A percentile compares a stretch with the other conserved stretches of the same genome.
phyloP scores from a whole-genome alignment of 2,888 invertebrate genomes.

The Melangyna quadrimaculata region DNA sequence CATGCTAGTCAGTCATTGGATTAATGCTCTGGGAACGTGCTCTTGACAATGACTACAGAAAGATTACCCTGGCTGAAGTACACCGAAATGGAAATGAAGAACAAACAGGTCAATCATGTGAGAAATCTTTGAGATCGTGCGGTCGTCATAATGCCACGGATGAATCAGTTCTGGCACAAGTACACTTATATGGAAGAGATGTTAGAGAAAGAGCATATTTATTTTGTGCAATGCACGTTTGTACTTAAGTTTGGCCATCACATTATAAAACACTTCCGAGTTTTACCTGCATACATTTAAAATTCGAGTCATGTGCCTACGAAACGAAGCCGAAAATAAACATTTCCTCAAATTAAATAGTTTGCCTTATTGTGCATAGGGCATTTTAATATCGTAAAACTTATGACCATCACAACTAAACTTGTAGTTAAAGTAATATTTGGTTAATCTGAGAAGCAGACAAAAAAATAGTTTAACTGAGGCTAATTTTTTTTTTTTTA shows the following conservation, averaged over 20 bases:
- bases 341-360: neutral
- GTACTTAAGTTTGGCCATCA: neutral
- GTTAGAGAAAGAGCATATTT: constrained; percentile 90
- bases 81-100: constrained; percentile 99
- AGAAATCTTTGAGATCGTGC: constrained; percentile 99
- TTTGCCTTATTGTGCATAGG: neutral
- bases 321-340: neutral
- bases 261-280: neutral
- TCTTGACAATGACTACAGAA: constrained; percentile 98
- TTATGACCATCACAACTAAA: neutral
- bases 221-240: neutral
- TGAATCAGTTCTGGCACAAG: constrained; percentile 99
- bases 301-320: neutral
- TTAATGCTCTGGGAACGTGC: constrained; percentile 99
- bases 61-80: constrained; percentile 98
- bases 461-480: neutral
- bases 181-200: constrained; percentile 99
- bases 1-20: constrained; percentile 97
- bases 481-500: neutral
- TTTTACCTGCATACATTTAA: neutral
- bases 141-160: constrained; percentile 96
- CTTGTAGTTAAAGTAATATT: neutral
- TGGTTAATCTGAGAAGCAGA: neutral
- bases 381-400: neutral
- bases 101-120: constrained; percentile 97